phyloP scores from a whole-genome alignment of 2,888 invertebrate genomes.

The Allygus modestus region DNA sequence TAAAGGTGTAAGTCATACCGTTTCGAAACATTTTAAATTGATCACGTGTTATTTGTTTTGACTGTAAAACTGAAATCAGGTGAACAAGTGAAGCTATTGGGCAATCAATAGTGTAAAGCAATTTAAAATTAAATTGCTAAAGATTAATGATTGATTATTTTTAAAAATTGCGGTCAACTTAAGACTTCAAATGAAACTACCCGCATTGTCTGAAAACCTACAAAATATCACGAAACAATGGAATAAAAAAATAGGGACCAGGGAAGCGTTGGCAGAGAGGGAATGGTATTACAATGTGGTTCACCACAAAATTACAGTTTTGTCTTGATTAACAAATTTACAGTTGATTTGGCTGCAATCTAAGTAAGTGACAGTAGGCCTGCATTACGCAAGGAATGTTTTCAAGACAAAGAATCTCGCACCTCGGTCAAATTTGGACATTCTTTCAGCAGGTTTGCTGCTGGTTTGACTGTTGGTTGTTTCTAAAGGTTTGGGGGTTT shows the following conservation, averaged over 20 bases:
- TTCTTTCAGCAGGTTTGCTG: not conserved
- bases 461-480: too few species aligned
- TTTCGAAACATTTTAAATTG: too few species aligned
- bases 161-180: not conserved
- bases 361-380: conserved; percentile 38
- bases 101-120: too few species aligned
- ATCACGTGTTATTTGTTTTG: too few species aligned
- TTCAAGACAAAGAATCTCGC: conserved; percentile 21
- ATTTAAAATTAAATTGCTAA: too few species aligned
- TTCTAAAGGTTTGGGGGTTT: too few species aligned
- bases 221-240: conserved; percentile 10
- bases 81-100: too few species aligned
- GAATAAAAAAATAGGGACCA: not conserved
- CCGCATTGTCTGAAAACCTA: not conserved
- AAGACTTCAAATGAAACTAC: not conserved
- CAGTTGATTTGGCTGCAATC: conserved; percentile 39
- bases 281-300: conserved; percentile 40
- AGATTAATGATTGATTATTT: not conserved
- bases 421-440: not conserved
- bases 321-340: conserved; percentile 43
- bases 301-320: conserved; percentile 40
- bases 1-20: too few species aligned
- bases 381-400: conserved; percentile 18
- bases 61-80: too few species aligned
- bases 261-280: not conserved